These are phyloP conservation scores for Nestor notabilis DNA, from an alignment of 2,113 vertebrate genomes.

Conservation along the genomic window DNA sequence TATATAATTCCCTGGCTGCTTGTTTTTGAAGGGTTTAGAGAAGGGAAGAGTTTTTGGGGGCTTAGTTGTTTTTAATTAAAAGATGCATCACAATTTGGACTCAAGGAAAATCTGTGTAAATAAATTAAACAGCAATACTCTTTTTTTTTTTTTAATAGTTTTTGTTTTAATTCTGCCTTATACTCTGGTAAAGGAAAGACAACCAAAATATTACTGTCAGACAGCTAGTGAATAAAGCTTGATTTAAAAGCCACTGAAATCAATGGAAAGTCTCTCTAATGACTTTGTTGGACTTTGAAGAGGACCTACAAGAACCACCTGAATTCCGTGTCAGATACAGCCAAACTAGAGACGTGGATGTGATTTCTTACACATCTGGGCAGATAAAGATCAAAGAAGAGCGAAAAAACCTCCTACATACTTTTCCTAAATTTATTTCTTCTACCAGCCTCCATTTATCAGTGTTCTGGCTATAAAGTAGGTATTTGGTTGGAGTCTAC, in stretches of 20 bases:
- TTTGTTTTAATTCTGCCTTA: neutral
- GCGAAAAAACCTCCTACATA: neutral
- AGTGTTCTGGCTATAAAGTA: neutral
- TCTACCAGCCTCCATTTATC: neutral
- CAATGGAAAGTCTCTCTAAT: neutral
- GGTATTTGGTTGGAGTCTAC: neutral
- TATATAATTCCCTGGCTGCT: constrained; percentile 40
- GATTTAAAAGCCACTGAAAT: neutral
- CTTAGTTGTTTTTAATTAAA: neutral
- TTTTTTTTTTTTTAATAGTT: neutral
- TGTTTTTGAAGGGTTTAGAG: constrained; percentile 11
- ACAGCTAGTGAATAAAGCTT: neutral
- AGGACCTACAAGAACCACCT: neutral
- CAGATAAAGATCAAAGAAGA: constrained; percentile 45
- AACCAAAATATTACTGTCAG: neutral
- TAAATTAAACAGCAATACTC: neutral
- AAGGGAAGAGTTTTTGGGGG: neutral
- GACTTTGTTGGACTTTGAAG: neutral
- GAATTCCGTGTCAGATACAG: neutral
- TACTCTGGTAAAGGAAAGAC: neutral
- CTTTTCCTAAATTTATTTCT: neutral
- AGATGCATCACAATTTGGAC: neutral
- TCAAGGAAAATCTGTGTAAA: neutral
- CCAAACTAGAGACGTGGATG: neutral
- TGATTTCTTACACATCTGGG: constrained; percentile 8